These are phyloP conservation scores for Pseudomyrmex dendroicus DNA, from an alignment of 1,140 invertebrate genomes.

Conservation along the genomic window DNA sequence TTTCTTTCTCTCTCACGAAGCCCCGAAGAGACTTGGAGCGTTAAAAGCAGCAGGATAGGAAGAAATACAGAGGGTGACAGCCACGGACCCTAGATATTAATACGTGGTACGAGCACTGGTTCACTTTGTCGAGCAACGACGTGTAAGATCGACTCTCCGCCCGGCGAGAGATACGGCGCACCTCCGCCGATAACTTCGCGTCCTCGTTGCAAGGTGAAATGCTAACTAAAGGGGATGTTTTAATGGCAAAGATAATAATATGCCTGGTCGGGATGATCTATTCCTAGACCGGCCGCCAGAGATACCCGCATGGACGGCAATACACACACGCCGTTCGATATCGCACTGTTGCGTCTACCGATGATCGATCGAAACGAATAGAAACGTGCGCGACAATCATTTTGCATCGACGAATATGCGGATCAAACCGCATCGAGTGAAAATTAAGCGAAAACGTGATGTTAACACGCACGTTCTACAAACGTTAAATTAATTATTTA, in stretches of 20 bases:
- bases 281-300: constrained; percentile 63
- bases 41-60: constrained; percentile 67
- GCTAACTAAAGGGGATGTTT: constrained; percentile 83
- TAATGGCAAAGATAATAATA: constrained; percentile 79
- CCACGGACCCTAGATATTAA: constrained; percentile 81
- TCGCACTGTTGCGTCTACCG: no score
- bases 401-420: neutral
- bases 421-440: no score
- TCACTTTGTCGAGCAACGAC: constrained; percentile 82
- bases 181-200: constrained; percentile 75
- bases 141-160: constrained; percentile 78
- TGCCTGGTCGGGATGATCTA: constrained; percentile 60
- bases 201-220: constrained; percentile 82
- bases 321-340: constrained; percentile 12
- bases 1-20: constrained; percentile 3
- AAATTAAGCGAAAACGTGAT: no score
- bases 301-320: no score
- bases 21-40: constrained; percentile 68
- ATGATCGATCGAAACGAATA: constrained; percentile 41
- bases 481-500: no score
- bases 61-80: constrained; percentile 72
- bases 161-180: constrained; percentile 71
- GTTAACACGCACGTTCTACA: no score
- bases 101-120: constrained; percentile 76
- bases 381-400: constrained; percentile 4